Base-by-base conservation (phyloP, 2,113 vertebrate species). In the Australoheros scitulus region DNA sequence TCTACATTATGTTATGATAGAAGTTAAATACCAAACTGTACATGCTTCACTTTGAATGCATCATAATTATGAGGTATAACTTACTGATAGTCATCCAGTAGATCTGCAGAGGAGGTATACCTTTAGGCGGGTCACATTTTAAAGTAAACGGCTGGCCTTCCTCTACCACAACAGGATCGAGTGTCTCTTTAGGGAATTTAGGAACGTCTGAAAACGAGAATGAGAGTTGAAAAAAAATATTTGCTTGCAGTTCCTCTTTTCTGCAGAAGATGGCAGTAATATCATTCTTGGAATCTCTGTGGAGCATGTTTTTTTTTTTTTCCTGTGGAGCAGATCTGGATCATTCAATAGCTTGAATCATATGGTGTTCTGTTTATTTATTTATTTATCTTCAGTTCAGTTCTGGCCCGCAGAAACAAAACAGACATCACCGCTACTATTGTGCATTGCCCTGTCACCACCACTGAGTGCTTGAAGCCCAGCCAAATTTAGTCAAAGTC, bases 31-130 rank as follows among this genome's bases (percentile, higher is more conserved):
- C 26, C 7, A 77, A 41, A 59, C 18, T 29, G 24, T 57, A 50
- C 13, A 29, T 17, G 2, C 6, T 10, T 22, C 11, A 57, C 7
- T 17, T 22, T n/a, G 11, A 8, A 7, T 38, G 18, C 4, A 14
- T 59, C 1, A n/a, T 3, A 55, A 24, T 6, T 3, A 52, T 2
- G 5, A 61, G 7, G 5, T 9, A 7, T 17, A 10, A 87, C 97
- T 97, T 83, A 99, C 98, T 96, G 59, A 98, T 97, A 13, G 98
- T 99, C 98, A 99, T 99, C 98, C 98, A 99, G 77, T 98, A 98
- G 83, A 99, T 97, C 75, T 98, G 97, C 81, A 99, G 85, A 5
- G 98, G 98, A 0, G 98, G 97, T 5, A 99, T 97, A 58, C 98
- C 98, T 89, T 95, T 93, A 0, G 98, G 98, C 9, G 98, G 98